Evolutionary conservation across 2,888 invertebrate genomes (phyloP), one percentile per base, ranked within the genome.

Genomic region (Epinotia bilunana): DNA sequence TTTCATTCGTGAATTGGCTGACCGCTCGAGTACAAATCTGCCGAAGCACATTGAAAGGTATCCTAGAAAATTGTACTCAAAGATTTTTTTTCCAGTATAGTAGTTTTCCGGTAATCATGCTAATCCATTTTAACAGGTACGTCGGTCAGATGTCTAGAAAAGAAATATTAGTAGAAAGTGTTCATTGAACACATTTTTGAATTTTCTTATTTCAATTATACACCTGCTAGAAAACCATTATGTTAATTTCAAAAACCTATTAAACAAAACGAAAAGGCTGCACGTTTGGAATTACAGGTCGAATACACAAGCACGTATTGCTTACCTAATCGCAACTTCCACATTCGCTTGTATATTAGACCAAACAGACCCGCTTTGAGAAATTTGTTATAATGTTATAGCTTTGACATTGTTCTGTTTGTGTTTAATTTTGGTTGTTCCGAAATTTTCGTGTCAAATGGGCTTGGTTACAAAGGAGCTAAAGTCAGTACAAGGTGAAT

Each of bases 371-470:
- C 20, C 23, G 46, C 13, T 13, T 64, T 39, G 23, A 53, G 58
- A 64, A 20, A 53, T 64, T 73, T 60, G 70, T 70, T 64, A 63
- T 74, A 70, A 70, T 70, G 68, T 67, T 67, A 73, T 67, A 61
- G 61, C 73, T 65, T 73, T 74, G 74, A 74, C 64, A 74, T 70
- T 74, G 70, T 70, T 74, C 23, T 53, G 49, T 70, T 58, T 53
- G 39, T 60, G 58, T 70, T 64, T 58, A 18, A 74, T 64, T 62
- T 62, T 64, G 53, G 46, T 28, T 71, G 57, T 65, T 65, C 18
- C 5, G 63, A 53, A 62, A 43, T 39, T 64, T 11, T 64, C 33
- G 28, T 49, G 72, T 64, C 46, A 33, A 72, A 58, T 64, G 18
- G 16, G n/a, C 18, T n/a, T 20, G n/a, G 16, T 58, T 58, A 58